Base-by-base conservation (phyloP, 2,797 vertebrate species). In the Psittacula echo region DNA sequence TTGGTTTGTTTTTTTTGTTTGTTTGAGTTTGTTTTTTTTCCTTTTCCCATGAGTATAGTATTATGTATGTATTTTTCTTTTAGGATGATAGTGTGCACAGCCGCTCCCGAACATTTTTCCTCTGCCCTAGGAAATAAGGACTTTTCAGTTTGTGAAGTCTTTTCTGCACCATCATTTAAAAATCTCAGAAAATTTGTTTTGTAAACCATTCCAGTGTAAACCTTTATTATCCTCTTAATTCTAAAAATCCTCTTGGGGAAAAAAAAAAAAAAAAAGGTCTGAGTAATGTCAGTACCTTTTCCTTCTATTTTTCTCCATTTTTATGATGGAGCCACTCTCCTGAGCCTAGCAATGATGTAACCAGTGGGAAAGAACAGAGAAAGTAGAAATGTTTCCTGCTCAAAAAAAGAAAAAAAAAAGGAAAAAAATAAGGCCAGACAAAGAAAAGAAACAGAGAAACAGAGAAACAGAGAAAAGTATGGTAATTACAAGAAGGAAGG, bases 221-320 rank as follows among this genome's bases (percentile, higher is more conserved):
- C 4, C 2, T 60, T 58, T 87, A 58, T 39, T 71, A 3, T 75
- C 8, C 65, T 66, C 20, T 17, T 7, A 50, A 48, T 42, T 64
- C 4, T 76, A 22, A 58, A 61, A 86, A 86, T 17, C 1, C 45
- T 5, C 26, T 73, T 29, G 1, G 37, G 32, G 5, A 37, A 37
- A 37, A 2, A 14, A 8, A 44, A 11, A 56, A 44, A 37, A 37
- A 2, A 37, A 37, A 37, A 2, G 0, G 3, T 76, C 13, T 79
- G 41, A 77, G 41, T 67, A 79, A 34, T 45, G 6, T 42, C 60
- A 71, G 8, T 45, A 64, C 7, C 18, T 87, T 41, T 74, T 51
- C 7, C 34, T 77, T 82, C 24, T 70, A 5, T 62, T 75, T 74
- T 80, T 71, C 24, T 85, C 14, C 12, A 2, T 37, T 86, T 93